phyloP scores from a whole-genome alignment of 2,888 invertebrate species.

The Allygus modestus region DNA sequence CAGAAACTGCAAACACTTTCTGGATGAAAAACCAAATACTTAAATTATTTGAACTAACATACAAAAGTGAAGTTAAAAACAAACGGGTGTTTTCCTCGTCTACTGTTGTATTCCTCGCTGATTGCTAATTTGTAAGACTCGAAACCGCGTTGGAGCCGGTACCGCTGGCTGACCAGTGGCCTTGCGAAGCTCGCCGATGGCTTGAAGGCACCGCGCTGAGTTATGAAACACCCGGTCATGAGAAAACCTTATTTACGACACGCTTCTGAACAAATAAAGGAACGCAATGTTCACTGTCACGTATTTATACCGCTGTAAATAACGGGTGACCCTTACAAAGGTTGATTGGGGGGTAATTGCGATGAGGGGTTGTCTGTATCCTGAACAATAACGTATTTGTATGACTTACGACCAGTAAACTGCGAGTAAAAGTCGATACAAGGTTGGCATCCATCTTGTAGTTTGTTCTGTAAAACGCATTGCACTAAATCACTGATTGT shows the following conservation, averaged over 20 bases:
- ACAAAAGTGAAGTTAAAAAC: too few species aligned
- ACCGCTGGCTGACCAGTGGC: not conserved
- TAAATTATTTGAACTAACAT: too few species aligned
- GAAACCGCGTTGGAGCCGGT: too few species aligned
- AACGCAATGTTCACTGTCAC: constrained; percentile 8
- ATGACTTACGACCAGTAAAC: constrained; percentile 24
- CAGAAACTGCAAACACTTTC: too few species aligned
- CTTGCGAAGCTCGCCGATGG: constrained; percentile 65
- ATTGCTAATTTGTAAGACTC: too few species aligned
- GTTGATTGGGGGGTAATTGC: constrained; percentile 26
- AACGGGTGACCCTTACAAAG: not conserved
- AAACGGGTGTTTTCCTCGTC: too few species aligned
- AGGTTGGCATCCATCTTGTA: constrained; percentile 14
- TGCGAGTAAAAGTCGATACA: constrained; percentile 19
- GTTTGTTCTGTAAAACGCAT: not conserved
- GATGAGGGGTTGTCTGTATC: not conserved
- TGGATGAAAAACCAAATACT: too few species aligned
- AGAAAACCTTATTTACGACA: constrained; percentile 15
- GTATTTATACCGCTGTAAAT: constrained; percentile 6
- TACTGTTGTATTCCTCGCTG: too few species aligned
- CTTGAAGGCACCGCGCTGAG: constrained; percentile 52
- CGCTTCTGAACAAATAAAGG: constrained; percentile 38
- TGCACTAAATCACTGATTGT: too few species aligned
- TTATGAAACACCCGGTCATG: constrained; percentile 9
- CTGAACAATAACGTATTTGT: constrained; percentile 14